Evolutionary conservation across 92 coral and sea anemone genomes (phyloP), one percentile per base, ranked within the genome.

Genomic region (Porites rus): DNA sequence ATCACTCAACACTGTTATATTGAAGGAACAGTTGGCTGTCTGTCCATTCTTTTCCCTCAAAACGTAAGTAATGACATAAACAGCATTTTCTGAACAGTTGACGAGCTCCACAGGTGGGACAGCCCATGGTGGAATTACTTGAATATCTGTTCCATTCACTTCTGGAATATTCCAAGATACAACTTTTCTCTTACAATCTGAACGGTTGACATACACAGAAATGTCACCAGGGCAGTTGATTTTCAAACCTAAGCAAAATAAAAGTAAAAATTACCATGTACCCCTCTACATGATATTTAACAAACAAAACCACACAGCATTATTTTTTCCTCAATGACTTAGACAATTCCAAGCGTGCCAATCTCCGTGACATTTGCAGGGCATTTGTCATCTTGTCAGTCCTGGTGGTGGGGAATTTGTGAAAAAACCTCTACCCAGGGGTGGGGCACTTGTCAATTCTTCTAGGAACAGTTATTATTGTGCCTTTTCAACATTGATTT

Each of bases 41-140:
- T 65, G 83, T 2, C 70, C 77, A 28, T 19, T 56, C 60, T 76
- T 69, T 13, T 76, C 58, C 56, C 7, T 25, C 9, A 59, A 68
- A 8, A 75, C 9, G 68, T 85, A 85, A 6, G 62, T 85, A 43
- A 85, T 69, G 14, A 76, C 70, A 59, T 84, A 64, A 21, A 21
- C 22, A 1, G 31, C n/a, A 18, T 13, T 16, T 65, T 21, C 14
- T 61, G n/a, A 13, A 2, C 8, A 38, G 46, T 38, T 38, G 46
- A 38, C 8, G 9, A 76, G 7, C 50, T 17, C n/a, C 54, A 66
- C 76, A 22, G 88, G 88, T 7, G 88, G 88, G 1, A 16, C 31
- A 13, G 88, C 83, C 88, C 88, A 85, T 1, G 25, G 14, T 52
- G 88, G 88, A 54, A 3, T 10, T 56, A 85, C 83, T 22, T 75